Evolutionary conservation across 2,888 invertebrate genomes (phyloP).

Genomic region (Protonemura montana): DNA sequence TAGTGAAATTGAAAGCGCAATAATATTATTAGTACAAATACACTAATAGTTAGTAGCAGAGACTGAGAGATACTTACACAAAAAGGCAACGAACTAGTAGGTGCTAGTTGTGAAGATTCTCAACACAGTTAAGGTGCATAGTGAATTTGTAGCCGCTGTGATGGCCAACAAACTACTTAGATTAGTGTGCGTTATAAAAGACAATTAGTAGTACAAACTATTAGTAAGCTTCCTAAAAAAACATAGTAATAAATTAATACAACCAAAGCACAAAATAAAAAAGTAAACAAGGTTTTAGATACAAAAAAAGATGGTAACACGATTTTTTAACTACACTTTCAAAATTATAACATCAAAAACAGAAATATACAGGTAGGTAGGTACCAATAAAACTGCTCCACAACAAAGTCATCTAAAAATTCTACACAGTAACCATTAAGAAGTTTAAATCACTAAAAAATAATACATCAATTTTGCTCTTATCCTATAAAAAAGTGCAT

Average conservation of each 20-base stretch:
- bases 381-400: background rate
- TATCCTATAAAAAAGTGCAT: conserved; percentile 2
- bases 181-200: background rate
- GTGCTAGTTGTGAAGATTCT: background rate
- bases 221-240: conserved; percentile 30
- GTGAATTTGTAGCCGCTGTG: background rate
- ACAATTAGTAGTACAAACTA: background rate
- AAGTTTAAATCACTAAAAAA: background rate
- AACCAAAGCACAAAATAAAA: conserved; percentile 1
- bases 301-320: background rate
- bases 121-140: background rate
- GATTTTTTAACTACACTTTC: too few species aligned
- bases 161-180: background rate
- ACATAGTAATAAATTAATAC: conserved; percentile 8
- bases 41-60: background rate
- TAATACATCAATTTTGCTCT: background rate
- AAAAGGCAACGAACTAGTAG: background rate
- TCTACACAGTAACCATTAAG: background rate
- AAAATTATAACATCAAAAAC: background rate
- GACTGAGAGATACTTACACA: background rate
- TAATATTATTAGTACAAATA: background rate
- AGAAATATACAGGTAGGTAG: background rate
- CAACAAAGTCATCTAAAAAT: background rate
- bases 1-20: background rate
- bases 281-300: background rate